These are phyloP conservation scores for Zhuqinia jingwanae DNA, from an alignment of 2,888 invertebrate species.

Conservation along the genomic window DNA sequence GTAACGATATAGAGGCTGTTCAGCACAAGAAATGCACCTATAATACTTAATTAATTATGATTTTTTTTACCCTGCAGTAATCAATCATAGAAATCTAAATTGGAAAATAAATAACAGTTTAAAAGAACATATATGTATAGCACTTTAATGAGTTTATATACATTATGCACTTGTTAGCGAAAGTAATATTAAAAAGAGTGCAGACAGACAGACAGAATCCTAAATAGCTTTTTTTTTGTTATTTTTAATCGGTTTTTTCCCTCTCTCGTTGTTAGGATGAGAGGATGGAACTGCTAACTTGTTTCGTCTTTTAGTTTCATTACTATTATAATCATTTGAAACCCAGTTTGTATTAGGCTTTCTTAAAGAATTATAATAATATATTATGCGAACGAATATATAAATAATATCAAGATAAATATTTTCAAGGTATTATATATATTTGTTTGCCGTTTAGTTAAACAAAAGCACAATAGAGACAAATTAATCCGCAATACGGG, in stretches of 20 bases:
- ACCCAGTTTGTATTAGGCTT: neutral
- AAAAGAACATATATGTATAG: too few species aligned
- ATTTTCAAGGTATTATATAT: too few species aligned
- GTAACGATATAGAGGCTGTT: slow-evolving; percentile 29
- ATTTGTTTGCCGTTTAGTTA: too few species aligned
- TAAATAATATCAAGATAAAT: neutral
- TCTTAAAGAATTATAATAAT: neutral
- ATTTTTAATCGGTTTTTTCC: slow-evolving; percentile 2
- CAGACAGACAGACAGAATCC: neutral
- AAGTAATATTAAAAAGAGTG: neutral
- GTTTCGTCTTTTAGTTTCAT: slow-evolving; percentile 21
- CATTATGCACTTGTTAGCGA: neutral
- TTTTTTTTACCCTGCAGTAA: too few species aligned
- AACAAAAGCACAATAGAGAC: too few species aligned
- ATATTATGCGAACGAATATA: too few species aligned
- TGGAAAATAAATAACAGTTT: neutral
- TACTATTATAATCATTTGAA: too few species aligned
- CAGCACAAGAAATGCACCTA: slow-evolving; percentile 46
- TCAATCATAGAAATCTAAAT: neutral
- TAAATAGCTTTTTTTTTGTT: too few species aligned
- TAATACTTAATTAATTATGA: neutral
- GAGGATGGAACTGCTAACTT: slow-evolving; percentile 11
- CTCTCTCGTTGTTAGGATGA: neutral
- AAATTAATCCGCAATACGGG: slow-evolving; percentile 7
- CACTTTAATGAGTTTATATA: neutral